Evolutionary conservation across 2,113 vertebrate species (phyloP).

Genomic region (Phalacrocorax pelagicus): DNA sequence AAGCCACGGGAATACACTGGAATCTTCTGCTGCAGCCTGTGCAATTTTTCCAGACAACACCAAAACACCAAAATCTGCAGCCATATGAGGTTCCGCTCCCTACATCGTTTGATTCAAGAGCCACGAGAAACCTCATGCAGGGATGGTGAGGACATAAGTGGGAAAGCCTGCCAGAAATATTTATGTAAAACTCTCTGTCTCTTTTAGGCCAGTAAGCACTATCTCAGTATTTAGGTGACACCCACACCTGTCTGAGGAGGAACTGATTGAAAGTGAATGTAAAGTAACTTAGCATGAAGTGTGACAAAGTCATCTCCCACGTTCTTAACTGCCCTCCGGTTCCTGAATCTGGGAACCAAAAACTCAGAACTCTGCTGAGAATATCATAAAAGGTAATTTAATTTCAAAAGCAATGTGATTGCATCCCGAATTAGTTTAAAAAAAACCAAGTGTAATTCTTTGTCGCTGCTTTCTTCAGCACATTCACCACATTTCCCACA

Average conservation of each 20-base stretch:
- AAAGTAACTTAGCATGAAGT: neutral
- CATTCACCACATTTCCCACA: neutral
- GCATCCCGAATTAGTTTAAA: neutral
- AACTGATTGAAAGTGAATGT: neutral
- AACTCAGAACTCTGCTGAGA: neutral
- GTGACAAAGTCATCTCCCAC: neutral
- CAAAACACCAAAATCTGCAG: neutral
- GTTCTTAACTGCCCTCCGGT: neutral
- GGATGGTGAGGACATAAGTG: neutral
- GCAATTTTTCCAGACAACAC: neutral
- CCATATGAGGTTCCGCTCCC: neutral
- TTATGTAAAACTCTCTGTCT: neutral
- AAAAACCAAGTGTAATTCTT: rapidly evolving
- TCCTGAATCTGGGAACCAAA: neutral
- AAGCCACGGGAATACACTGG: neutral
- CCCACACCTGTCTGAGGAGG: neutral
- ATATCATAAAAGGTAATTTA: neutral
- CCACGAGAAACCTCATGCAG: neutral
- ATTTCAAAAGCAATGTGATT: neutral
- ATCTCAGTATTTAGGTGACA: neutral
- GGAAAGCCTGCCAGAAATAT: neutral
- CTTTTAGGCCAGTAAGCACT: neutral
- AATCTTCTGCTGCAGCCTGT: neutral
- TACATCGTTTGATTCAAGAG: neutral
- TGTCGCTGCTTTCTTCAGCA: neutral